phyloP scores from a whole-genome alignment of 2,113 vertebrate genomes.

The Thomomys bottae region DNA sequence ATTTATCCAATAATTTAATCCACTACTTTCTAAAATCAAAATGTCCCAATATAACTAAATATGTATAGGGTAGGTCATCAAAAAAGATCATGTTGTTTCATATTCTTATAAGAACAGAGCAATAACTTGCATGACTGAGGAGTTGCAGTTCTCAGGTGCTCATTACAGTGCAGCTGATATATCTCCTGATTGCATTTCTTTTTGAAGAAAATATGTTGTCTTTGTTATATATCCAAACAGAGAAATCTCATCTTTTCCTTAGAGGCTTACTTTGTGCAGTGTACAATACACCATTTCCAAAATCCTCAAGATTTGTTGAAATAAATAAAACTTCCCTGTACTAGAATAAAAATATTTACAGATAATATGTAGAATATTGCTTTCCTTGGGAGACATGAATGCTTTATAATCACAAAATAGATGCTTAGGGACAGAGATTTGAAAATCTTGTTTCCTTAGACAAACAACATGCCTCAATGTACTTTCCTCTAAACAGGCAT shows the following conservation, averaged over 20 bases:
- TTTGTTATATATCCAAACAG: constrained; percentile 72
- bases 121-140: constrained; percentile 63
- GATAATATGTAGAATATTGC: constrained; percentile 34
- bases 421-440: background rate
- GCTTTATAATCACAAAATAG: background rate
- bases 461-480: background rate
- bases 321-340: constrained; percentile 61
- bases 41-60: constrained; percentile 67
- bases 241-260: constrained; percentile 76
- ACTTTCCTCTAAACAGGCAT: background rate
- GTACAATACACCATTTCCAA: constrained; percentile 64
- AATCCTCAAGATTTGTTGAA: constrained; percentile 64
- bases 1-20: too few relatives aligned
- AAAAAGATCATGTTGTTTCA: constrained; percentile 58
- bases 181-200: constrained; percentile 76
- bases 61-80: constrained; percentile 38
- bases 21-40: background rate
- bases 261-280: constrained; percentile 64
- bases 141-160: constrained; percentile 73
- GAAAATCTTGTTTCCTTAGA: constrained; percentile 6
- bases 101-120: constrained; percentile 43
- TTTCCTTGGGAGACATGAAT: background rate
- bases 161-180: constrained; percentile 72
- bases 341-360: background rate
- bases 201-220: constrained; percentile 55